Base-by-base conservation (phyloP, 2,797 vertebrate species). In the Carduelis carduelis region DNA sequence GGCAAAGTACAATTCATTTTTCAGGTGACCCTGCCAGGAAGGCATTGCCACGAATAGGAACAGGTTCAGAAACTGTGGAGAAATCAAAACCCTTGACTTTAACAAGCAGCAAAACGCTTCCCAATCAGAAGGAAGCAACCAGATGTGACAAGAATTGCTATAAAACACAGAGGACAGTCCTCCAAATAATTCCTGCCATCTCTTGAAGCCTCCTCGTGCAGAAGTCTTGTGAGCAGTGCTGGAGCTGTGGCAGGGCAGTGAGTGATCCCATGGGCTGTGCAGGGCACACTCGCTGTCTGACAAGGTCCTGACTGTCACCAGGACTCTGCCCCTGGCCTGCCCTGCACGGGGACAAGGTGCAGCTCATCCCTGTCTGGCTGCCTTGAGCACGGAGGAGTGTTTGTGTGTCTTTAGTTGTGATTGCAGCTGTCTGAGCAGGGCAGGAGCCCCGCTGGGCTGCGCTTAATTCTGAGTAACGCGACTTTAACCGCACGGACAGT, bases 1-100 rank as follows among this genome's bases (percentile, higher is more conserved):
- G 91, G 86, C 60, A 97, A 95, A 97, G 80, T 44, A 95, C 97
- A 90, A 97, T 94, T 95, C 87, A 65, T 95, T 95, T 97, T 96
- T 96, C 94, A 93, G 85, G 92, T 87, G 96, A 96, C 95, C 96
- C 91, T 95, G 94, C 50, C 26, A 83, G 57, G 79, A 96, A 94
- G 91, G 82, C 84, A 19, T 6, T 65, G 91, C 71, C 71, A 69
- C 26, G 44, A 91, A 92, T 7, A 92, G 53, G 34, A 65, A 44
- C 59, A 43, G 41, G 76, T 71, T 75, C 81, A 72, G 66, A 72
- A 91, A 80, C 53, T 64, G 41, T 34, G 72, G 46, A 64, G 86
- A 89, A 95, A 87, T n/a, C 56, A 87, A 96, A 92, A 3, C 15
- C 56, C 71, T 26, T 1, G 6, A 50, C 70, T 78, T 83, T 34